Conservation (phyloP, 2,888 invertebrate genomes). For the Marasmarcha lunaedactyla region DNA sequence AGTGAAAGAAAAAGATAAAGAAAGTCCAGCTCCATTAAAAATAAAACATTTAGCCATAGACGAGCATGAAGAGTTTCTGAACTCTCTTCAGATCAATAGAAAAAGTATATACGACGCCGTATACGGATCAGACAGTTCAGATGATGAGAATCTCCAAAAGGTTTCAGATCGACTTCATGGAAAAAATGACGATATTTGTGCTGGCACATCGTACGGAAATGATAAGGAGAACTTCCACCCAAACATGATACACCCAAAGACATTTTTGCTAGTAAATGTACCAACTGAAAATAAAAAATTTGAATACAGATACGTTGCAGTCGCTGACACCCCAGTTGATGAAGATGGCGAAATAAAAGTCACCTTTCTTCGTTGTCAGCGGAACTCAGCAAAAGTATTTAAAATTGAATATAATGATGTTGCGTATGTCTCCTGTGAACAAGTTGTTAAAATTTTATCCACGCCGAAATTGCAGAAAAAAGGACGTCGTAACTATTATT, state of each 20-base stretch:
- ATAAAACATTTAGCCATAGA: conserved; percentile 8
- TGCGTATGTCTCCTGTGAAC: conserved; percentile 1
- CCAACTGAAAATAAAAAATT: conserved; percentile 3
- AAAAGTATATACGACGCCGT: conserved; percentile 3
- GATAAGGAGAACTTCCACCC: conserved; percentile 11
- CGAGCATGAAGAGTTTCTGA: conserved; percentile 1
- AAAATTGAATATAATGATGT: conserved; percentile 4
- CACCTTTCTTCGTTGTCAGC: conserved; percentile 3
- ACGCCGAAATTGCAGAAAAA: no score
- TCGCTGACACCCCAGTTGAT: background rate
- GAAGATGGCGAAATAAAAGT: conserved; percentile 5
- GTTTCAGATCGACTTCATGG: conserved; percentile 9
- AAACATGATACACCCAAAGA: conserved; percentile 9
- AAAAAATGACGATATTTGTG: conserved; percentile 2
- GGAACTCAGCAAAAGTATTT: conserved; percentile 2
- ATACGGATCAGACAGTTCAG: conserved; percentile 12
- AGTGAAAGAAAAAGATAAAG: conserved; percentile 5
- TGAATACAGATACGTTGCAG: conserved; percentile 1
- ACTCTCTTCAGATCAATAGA: no score
- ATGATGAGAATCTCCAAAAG: conserved; percentile 11
- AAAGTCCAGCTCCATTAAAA: conserved; percentile 7
- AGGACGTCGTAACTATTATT: no score
- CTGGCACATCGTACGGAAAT: conserved; percentile 4
- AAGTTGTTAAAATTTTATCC: background rate
- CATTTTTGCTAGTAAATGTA: conserved; percentile 1